These are phyloP conservation scores for Adelognathus sp. DNA, from an alignment of 2,888 invertebrate genomes.

Conservation along the genomic window DNA sequence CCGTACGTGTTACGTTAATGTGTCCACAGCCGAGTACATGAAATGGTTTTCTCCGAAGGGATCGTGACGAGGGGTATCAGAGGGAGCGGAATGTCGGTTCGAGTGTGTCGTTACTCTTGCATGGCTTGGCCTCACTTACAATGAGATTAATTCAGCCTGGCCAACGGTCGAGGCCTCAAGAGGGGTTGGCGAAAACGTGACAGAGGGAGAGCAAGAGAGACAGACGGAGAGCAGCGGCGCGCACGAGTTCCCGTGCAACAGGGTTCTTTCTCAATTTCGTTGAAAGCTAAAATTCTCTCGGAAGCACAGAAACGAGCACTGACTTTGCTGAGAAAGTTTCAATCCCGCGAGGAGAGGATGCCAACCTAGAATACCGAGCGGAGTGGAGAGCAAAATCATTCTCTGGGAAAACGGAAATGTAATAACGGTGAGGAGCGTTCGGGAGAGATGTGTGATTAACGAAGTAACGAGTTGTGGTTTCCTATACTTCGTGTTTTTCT, in stretches of 20 bases:
- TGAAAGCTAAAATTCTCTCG: slow-evolving; percentile 26
- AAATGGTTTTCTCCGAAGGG: neutral
- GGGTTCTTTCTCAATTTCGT: slow-evolving; percentile 49
- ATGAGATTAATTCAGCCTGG: slow-evolving; percentile 52
- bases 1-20: slow-evolving; percentile 2
- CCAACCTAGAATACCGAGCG: neutral
- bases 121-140: slow-evolving; percentile 37
- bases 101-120: slow-evolving; percentile 18
- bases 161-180: slow-evolving; percentile 26
- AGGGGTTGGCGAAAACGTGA: neutral
- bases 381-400: neutral
- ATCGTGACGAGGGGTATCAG: neutral
- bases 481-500: neutral
- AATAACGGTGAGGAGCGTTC: neutral
- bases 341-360: neutral
- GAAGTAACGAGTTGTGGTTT: neutral
- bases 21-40: neutral
- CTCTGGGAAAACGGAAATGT: neutral
- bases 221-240: neutral
- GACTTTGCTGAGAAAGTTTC: slow-evolving; percentile 16
- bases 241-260: slow-evolving; percentile 8
- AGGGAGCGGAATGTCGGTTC: neutral
- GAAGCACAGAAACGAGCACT: neutral
- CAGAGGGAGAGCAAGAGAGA: neutral
- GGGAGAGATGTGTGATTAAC: neutral